These are phyloP conservation scores for Helicoverpa armigera DNA, from an alignment of 1,140 invertebrate genomes.

Conservation along the genomic window DNA sequence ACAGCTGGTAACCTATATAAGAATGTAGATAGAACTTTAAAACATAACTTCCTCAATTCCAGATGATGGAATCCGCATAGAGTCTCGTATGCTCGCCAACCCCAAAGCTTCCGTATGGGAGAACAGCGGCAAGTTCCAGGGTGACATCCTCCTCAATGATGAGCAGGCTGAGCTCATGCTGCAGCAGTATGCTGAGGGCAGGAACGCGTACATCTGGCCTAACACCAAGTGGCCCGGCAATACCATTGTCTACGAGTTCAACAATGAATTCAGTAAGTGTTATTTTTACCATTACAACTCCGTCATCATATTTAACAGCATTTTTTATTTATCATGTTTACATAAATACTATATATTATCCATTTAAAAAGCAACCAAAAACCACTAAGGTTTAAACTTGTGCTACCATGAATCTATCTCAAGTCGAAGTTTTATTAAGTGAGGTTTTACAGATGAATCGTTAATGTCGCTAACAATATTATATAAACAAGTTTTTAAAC, in stretches of 20 bases:
- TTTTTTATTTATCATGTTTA: slow-evolving; percentile 43
- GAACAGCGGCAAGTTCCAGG: slow-evolving; percentile 82
- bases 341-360: too few relatives aligned
- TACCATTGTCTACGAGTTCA: slow-evolving; percentile 68
- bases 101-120: slow-evolving; percentile 66
- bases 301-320: too few relatives aligned
- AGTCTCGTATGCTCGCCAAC: slow-evolving; percentile 56
- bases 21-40: background rate
- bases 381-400: too few relatives aligned
- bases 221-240: slow-evolving; percentile 67
- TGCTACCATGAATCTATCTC: too few relatives aligned
- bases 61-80: slow-evolving; percentile 56
- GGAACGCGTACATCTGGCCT: slow-evolving; percentile 63
- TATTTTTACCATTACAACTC: too few relatives aligned
- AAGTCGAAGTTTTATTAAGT: too few relatives aligned
- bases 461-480: too few relatives aligned
- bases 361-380: too few relatives aligned
- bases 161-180: slow-evolving; percentile 68
- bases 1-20: too few relatives aligned
- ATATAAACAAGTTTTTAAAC: too few relatives aligned
- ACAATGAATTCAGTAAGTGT: slow-evolving; percentile 43
- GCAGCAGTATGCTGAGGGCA: slow-evolving; percentile 57
- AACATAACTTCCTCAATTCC: background rate
- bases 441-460: too few relatives aligned
- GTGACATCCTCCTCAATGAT: slow-evolving; percentile 81